These are phyloP conservation scores for Sinelater perroti DNA, from an alignment of 2,888 invertebrate genomes.

Conservation along the genomic window DNA sequence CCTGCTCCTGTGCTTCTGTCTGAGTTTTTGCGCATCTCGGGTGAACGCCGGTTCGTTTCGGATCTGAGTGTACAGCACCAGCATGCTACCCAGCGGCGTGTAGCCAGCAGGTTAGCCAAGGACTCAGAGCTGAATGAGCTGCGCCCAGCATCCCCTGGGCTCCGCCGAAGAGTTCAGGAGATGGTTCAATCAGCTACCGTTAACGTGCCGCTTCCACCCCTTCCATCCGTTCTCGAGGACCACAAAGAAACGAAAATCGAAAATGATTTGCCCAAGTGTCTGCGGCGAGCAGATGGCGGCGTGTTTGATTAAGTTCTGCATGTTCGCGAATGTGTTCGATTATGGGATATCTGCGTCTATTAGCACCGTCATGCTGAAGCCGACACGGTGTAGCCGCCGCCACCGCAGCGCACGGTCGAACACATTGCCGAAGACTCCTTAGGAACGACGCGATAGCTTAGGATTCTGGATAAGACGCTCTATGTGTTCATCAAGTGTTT, in stretches of 20 bases:
- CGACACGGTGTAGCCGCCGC: background rate
- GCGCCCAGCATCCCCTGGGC: slow-evolving; percentile 27
- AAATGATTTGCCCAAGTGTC: slow-evolving; percentile 50
- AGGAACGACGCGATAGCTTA: slow-evolving; percentile 16
- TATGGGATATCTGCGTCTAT: slow-evolving; percentile 19
- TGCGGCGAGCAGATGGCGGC: slow-evolving; percentile 48
- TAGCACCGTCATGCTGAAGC: slow-evolving; percentile 17
- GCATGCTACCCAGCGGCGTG: slow-evolving; percentile 53
- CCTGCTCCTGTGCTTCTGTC: slow-evolving; percentile 64
- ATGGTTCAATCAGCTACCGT: slow-evolving; percentile 45
- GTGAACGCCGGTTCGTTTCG: slow-evolving; percentile 64
- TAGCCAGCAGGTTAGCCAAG: slow-evolving; percentile 50
- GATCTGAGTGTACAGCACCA: slow-evolving; percentile 61
- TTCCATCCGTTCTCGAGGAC: slow-evolving; percentile 43
- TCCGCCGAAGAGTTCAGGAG: slow-evolving; percentile 27
- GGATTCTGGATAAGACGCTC: slow-evolving; percentile 12
- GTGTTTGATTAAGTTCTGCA: slow-evolving; percentile 48
- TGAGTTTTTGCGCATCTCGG: slow-evolving; percentile 67
- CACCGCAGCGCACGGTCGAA: too few relatives aligned
- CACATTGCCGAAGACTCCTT: slow-evolving; percentile 23
- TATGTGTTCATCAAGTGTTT: slow-evolving; percentile 30
- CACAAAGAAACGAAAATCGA: slow-evolving; percentile 41
- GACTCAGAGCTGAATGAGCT: slow-evolving; percentile 47
- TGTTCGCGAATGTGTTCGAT: slow-evolving; percentile 27
- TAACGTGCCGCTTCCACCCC: slow-evolving; percentile 48